Conservation (phyloP, 1,140 invertebrate genomes). For the Ips nitidus region DNA sequence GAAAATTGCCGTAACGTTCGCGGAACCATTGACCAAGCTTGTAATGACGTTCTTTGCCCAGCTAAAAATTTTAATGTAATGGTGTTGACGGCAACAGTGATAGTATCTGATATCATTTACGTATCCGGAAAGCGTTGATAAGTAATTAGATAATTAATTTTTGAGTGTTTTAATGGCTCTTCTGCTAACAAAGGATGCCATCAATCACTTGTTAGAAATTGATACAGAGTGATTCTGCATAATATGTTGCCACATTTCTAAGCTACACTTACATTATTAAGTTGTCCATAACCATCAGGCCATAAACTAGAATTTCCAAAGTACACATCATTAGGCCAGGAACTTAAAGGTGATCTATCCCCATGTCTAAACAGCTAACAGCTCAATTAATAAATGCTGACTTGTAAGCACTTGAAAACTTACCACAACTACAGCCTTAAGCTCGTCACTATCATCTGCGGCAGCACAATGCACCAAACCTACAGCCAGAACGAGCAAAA, state of each 20-base stretch:
- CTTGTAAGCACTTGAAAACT: neutral
- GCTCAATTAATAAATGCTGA: neutral
- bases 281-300: constrained; percentile 74
- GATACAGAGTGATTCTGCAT: too few species aligned
- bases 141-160: too few species aligned
- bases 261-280: constrained; percentile 68
- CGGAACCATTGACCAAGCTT: constrained; percentile 74
- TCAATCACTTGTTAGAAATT: too few species aligned
- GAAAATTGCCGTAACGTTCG: constrained; percentile 63
- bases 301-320: constrained; percentile 62
- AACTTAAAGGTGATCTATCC: constrained; percentile 71
- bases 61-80: constrained; percentile 16
- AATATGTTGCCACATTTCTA: neutral
- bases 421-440: constrained; percentile 21
- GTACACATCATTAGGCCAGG: constrained; percentile 78
- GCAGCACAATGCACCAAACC: neutral
- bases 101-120: neutral
- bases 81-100: too few species aligned
- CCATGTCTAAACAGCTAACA: constrained; percentile 67
- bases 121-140: too few species aligned
- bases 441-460: constrained; percentile 3
- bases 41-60: constrained; percentile 58
- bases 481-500: neutral
- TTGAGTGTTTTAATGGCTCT: too few species aligned
- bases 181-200: too few species aligned